Evolutionary conservation across 2,113 vertebrate genomes (phyloP).

Genomic region (Chaetodon auriga): DNA sequence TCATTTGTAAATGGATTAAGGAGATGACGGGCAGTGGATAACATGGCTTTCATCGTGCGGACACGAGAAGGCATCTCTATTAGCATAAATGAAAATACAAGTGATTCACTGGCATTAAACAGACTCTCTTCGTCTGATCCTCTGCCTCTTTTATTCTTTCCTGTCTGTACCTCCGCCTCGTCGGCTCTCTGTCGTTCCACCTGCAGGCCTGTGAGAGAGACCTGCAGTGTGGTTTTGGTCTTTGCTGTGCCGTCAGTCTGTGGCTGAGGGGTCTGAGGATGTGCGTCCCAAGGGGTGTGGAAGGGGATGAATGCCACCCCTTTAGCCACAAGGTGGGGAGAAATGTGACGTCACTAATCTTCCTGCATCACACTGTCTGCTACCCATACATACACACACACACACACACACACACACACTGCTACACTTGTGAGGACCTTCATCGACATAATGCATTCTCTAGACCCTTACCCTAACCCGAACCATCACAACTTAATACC

Average conservation of each 20-base stretch:
- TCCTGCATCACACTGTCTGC: background rate
- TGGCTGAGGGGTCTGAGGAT: conserved; percentile 92
- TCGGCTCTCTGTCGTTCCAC: conserved; percentile 27
- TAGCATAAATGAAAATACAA: conserved; percentile 29
- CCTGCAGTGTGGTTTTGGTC: conserved; percentile 87
- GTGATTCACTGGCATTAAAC: conserved; percentile 24
- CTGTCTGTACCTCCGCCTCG: background rate
- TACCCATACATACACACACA: background rate
- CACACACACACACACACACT: background rate
- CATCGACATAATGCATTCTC: too few relatives aligned
- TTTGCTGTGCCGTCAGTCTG: conserved; percentile 93
- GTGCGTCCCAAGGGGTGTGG: conserved; percentile 90
- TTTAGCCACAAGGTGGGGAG: conserved; percentile 90
- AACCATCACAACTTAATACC: too few relatives aligned
- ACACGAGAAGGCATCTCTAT: conserved; percentile 34
- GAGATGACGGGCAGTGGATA: conserved; percentile 60
- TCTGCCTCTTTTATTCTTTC: background rate
- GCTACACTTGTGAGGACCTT: too few relatives aligned
- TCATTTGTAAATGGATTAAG: conserved; percentile 74
- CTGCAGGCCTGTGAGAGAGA: conserved; percentile 91
- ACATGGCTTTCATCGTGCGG: conserved; percentile 18
- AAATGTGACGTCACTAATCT: conserved; percentile 36
- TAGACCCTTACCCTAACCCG: too few relatives aligned
- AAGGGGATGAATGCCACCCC: conserved; percentile 92
- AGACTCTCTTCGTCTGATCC: background rate